Conservation (phyloP, 2,888 invertebrate genomes). For the Lepidochitona cinerea region DNA sequence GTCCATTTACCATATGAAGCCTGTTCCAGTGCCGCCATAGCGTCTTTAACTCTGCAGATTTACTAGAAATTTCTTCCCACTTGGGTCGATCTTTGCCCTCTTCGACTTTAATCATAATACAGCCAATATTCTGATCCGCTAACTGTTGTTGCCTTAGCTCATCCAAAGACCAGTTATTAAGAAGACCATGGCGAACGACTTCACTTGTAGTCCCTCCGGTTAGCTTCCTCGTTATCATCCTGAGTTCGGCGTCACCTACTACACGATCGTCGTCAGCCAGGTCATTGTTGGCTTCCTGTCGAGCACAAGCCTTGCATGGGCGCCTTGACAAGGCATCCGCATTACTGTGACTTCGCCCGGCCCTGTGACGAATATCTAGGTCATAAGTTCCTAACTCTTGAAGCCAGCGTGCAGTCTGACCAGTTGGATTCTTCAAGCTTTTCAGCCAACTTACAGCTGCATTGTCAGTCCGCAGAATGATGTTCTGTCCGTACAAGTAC, state of each 20-base stretch:
- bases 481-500: constrained; percentile 23
- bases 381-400: constrained; percentile 20
- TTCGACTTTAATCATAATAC: background rate
- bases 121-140: background rate
- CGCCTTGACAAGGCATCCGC: constrained; percentile 27
- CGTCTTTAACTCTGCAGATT: background rate
- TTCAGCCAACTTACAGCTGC: constrained; percentile 29
- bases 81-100: background rate
- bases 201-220: no score
- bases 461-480: constrained; percentile 30
- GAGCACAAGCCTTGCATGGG: constrained; percentile 12
- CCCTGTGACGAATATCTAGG: constrained; percentile 15
- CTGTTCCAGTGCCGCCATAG: background rate
- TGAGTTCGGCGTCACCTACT: background rate
- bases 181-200: no score
- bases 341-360: constrained; percentile 21
- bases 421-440: constrained; percentile 21
- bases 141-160: background rate
- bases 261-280: no score
- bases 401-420: constrained; percentile 32
- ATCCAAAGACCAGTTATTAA: no score
- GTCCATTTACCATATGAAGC: background rate
- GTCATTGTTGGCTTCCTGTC: no score
- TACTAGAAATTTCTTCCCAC: background rate
- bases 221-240: no score